phyloP scores from a whole-genome alignment of 2,888 invertebrate species.

The Creontiades dilutus region DNA sequence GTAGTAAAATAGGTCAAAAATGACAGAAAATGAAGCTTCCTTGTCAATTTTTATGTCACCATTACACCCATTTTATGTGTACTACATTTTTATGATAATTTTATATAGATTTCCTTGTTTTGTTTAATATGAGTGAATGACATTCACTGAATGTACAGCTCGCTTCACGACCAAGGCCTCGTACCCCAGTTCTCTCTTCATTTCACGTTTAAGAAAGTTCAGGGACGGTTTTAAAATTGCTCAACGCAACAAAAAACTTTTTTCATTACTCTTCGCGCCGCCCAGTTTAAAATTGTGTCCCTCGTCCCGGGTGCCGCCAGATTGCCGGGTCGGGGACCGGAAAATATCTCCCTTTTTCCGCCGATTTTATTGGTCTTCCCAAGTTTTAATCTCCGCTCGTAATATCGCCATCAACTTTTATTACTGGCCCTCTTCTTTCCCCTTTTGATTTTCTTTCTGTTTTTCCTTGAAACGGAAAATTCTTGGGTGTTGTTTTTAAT shows the following conservation, averaged over 20 bases:
- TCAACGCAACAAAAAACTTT: neutral
- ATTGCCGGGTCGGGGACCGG: conserved; percentile 8
- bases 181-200: neutral
- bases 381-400: conserved; percentile 47
- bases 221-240: conserved; percentile 32
- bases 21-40: too few species aligned
- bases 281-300: conserved; percentile 1
- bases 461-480: neutral
- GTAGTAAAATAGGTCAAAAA: too few species aligned
- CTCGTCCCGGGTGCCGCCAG: conserved; percentile 16
- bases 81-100: neutral
- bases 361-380: conserved; percentile 47
- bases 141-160: too few species aligned
- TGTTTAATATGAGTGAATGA: neutral
- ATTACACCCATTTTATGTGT: neutral
- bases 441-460: neutral
- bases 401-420: conserved; percentile 49
- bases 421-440: neutral
- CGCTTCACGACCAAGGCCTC: neutral
- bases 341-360: conserved; percentile 13
- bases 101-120: neutral
- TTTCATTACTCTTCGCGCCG: conserved; percentile 1
- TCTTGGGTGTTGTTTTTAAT: conserved; percentile 27
- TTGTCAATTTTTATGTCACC: neutral
- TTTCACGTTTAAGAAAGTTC: neutral